Percentiles rank a stretch among this genome's conserved stretches.
Conservation (phyloP, 2,797 vertebrate species). For the Scolopax bukidnonensis region DNA sequence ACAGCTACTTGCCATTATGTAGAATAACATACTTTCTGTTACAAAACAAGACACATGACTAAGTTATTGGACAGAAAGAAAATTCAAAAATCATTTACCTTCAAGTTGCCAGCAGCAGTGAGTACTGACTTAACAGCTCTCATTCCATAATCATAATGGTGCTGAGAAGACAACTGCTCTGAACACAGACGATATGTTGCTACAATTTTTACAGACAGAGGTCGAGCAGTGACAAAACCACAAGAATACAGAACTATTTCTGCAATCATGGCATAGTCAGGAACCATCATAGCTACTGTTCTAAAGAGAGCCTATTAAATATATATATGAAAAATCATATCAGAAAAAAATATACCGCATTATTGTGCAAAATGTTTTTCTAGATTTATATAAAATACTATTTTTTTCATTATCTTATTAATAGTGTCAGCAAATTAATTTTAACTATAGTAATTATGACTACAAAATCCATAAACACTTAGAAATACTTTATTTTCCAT, state of each 20-base stretch:
- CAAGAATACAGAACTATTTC: slow-evolving; percentile 93
- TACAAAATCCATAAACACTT: not conserved
- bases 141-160: slow-evolving; percentile 95
- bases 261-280: slow-evolving; percentile 93
- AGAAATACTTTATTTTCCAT: not conserved
- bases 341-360: not conserved
- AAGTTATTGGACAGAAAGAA: not conserved
- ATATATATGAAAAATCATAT: not conserved
- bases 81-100: slow-evolving; percentile 75
- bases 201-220: slow-evolving; percentile 90
- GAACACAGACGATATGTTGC: slow-evolving; percentile 90
- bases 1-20: not conserved
- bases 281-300: slow-evolving; percentile 95
- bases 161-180: slow-evolving; percentile 90
- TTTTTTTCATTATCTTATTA: not conserved
- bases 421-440: not conserved
- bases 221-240: slow-evolving; percentile 89
- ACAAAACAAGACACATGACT: not conserved
- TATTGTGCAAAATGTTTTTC: not conserved
- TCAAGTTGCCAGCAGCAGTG: slow-evolving; percentile 90
- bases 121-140: slow-evolving; percentile 93
- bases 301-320: slow-evolving; percentile 86
- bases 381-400: not conserved
- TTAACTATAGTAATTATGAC: not conserved
- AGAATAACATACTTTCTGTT: not conserved